Evolutionary conservation across 2,888 invertebrate species (phyloP), one percentile per base, ranked within the genome.

Genomic region (Cosmia pyralina): DNA sequence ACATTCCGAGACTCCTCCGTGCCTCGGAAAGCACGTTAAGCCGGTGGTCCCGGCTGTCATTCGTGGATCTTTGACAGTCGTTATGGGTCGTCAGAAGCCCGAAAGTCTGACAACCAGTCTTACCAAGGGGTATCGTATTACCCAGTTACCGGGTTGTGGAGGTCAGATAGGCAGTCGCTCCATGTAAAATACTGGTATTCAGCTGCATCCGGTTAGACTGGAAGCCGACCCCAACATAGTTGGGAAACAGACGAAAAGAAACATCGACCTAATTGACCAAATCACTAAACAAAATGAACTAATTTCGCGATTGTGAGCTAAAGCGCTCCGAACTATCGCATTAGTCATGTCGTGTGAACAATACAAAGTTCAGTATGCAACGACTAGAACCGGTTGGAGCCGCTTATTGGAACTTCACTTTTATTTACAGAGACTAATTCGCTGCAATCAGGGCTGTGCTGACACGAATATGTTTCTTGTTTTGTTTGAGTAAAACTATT

Each of bases 371-470:
- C 83, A 85, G 64, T 74, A 68, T 70, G 83, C 83, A 70, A 70
- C 48, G 48, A 48, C 79, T 74, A 68, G 62, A 84, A 84, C 86
- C 79, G 85, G 85, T 85, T 60, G 59, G 59, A 53, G 52, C 82
- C 81, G 87, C 75, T 78, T 82, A 85, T 77, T 84, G 76, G 72
- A 75, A 78, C 82, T 84, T 81, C 86, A 81, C 85, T 85, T 85
- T 85, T 86, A 84, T 86, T 85, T 80, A 76, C 83, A 80, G 75
- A 84, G 70, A 70, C 83, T 83, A 83, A 85, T 87, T 84, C 78
- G 72, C 80, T 81, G 78, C 77, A 75, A 85, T 85, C 78, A 85
- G 87, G 86, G 86, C 55, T 87, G 83, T 34, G 77, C 84, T 19
- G 59, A 70, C 41, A 46, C 44, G 4, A 50, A 34, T 46, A 15